Evolutionary conservation across 1,140 invertebrate genomes (phyloP).

Genomic region (Drosophila nebulosa): DNA sequence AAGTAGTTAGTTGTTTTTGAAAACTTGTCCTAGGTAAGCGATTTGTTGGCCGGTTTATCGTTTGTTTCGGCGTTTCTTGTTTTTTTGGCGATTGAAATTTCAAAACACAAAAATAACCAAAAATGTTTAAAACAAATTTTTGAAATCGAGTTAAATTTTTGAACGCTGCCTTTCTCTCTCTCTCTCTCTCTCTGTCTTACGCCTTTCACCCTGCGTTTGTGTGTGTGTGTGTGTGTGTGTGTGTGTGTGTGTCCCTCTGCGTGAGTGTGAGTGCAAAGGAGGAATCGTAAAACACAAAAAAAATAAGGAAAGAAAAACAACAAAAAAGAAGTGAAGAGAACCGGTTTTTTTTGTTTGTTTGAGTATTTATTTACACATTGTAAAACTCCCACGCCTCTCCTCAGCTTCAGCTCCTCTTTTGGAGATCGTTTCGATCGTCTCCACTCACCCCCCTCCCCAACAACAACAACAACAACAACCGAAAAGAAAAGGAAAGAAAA

Average conservation of each 20-base stretch:
- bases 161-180: neutral
- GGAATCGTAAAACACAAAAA: slow-evolving; percentile 33
- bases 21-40: too few relatives aligned
- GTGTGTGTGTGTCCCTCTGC: slow-evolving; percentile 7
- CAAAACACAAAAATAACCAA: neutral
- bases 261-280: slow-evolving; percentile 28
- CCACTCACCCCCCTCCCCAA: too few relatives aligned
- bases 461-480: too few relatives aligned
- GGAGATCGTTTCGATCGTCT: neutral
- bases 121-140: neutral
- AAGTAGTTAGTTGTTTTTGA: too few relatives aligned
- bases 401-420: neutral
- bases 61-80: neutral
- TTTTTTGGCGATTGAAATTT: neutral
- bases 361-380: slow-evolving; percentile 6
- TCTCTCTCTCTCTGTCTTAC: neutral
- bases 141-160: neutral
- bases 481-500: slow-evolving; percentile 19
- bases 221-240: slow-evolving; percentile 9
- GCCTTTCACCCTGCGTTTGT: slow-evolving; percentile 10
- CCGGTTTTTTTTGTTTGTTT: slow-evolving; percentile 8
- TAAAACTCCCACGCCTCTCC: neutral
- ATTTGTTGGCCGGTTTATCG: neutral
- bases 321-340: slow-evolving; percentile 1
- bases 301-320: slow-evolving; percentile 9